Base-by-base conservation (phyloP, 2,113 vertebrate genomes). In the Sterrhoptilus dennistouni region DNA sequence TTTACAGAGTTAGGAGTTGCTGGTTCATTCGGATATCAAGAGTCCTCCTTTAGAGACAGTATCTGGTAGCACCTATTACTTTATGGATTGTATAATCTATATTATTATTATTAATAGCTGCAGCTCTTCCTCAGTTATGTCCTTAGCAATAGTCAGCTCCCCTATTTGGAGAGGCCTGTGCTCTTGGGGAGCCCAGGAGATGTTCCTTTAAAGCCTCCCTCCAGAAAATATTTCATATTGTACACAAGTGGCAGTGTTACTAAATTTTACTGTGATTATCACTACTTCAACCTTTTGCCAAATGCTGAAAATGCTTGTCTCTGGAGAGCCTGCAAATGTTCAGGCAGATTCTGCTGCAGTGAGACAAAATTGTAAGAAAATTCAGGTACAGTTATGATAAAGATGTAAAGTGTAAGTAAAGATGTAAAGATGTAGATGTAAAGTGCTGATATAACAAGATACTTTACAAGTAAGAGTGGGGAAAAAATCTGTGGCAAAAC, bases 381-480 rank as follows among this genome's bases (percentile, higher is more conserved):
- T 86, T 88, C 63, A 91, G 87, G 87, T 96, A 83, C 15, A 35
- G 66, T 80, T 76, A 57, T 69, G 42, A 83, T 69, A 92, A 93
- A 83, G 29, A 77, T n/a, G 31, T n/a, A 57, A 56, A 57, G 20
- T 57, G 33, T n/a, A 23, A 57, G 54, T n/a, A 57, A 57, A n/a
- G 21, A 57, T n/a, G 21, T 23, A n/a, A 57, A n/a, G 33, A 59
- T 59, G 20, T 56, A 22, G 33, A 52, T 71, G 20, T 65, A 61
- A 93, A 85, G 29, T 92, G 82, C 79, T 95, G 85, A 92, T 90
- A 92, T 81, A 80, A 88, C 71, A 90, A 94, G 42, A 59, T 88
- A 25, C 45, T 93, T 83, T 93, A 80, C 38, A 83, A 52, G 22
- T 36, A 91, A 1, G 1, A 85, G 27, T 36, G 27, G 4, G n/a